Percentiles rank a stretch among this genome's conserved stretches.
Conservation (phyloP, 2,113 vertebrate genomes). For the Thalassoma bifasciatum region DNA sequence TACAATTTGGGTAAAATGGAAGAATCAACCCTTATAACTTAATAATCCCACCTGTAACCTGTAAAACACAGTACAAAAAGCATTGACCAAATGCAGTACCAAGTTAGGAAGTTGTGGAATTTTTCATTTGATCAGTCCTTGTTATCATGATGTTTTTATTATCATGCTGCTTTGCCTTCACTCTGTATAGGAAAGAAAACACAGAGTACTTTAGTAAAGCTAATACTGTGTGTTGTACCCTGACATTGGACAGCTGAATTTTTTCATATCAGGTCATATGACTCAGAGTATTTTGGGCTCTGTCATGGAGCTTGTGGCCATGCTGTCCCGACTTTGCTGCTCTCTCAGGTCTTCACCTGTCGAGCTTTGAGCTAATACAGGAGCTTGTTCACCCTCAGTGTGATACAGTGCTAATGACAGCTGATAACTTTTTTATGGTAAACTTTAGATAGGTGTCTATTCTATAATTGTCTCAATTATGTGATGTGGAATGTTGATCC, state of each 20-base stretch:
- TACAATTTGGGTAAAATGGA: not conserved
- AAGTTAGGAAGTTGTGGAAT: not conserved
- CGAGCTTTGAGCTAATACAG: constrained; percentile 9
- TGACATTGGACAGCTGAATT: constrained; percentile 19
- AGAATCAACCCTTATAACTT: not conserved
- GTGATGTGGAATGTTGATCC: constrained; percentile 1
- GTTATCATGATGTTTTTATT: not conserved
- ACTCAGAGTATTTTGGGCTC: constrained; percentile 59
- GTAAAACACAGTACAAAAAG: not conserved
- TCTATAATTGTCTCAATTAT: constrained; percentile 50
- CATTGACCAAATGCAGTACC: not conserved
- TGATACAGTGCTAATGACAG: constrained; percentile 15
- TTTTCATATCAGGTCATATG: constrained; percentile 50
- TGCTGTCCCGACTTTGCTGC: constrained; percentile 14
- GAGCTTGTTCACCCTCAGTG: constrained; percentile 9
- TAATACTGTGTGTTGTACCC: constrained; percentile 10
- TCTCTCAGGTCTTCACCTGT: constrained; percentile 17
- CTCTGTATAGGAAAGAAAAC: not conserved
- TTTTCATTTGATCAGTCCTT: not conserved
- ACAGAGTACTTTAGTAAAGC: constrained; percentile 24
- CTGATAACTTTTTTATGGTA: constrained; percentile 23
- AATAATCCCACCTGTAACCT: not conserved
- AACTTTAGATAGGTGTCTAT: constrained; percentile 8
- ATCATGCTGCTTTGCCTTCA: not conserved
- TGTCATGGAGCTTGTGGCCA: constrained; percentile 53